Conservation (phyloP, 1,140 invertebrate genomes). For the Homalodisca vitripennis region DNA sequence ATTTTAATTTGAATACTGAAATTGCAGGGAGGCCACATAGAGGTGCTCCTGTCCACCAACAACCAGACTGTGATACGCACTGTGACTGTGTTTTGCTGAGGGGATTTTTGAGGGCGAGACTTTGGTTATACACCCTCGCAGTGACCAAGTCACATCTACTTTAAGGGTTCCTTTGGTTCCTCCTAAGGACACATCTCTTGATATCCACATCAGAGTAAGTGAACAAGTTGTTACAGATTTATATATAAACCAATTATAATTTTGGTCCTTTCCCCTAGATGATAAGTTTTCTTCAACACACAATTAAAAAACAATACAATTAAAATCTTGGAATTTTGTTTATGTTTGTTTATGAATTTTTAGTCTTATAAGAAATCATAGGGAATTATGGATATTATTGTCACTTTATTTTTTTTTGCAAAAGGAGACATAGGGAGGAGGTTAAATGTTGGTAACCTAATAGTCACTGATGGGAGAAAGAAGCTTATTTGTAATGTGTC, state of each 20-base stretch:
- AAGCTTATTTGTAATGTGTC: too few relatives aligned
- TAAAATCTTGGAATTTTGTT: slow-evolving; percentile 10
- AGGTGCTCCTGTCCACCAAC: slow-evolving; percentile 71
- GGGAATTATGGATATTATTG: not conserved
- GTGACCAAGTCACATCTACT: slow-evolving; percentile 51
- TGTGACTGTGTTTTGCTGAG: slow-evolving; percentile 87
- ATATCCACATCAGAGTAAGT: slow-evolving; percentile 86
- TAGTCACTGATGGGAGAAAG: too few relatives aligned
- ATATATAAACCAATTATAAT: too few relatives aligned
- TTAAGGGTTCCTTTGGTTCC: slow-evolving; percentile 64
- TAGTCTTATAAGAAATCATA: not conserved
- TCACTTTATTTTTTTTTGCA: too few relatives aligned
- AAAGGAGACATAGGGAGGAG: too few relatives aligned
- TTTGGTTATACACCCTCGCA: slow-evolving; percentile 72
- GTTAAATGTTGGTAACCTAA: too few relatives aligned
- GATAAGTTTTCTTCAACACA: slow-evolving; percentile 21
- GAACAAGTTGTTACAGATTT: too few relatives aligned
- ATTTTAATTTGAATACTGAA: too few relatives aligned
- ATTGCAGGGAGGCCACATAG: slow-evolving; percentile 58
- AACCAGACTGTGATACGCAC: slow-evolving; percentile 77
- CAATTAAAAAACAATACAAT: slow-evolving; percentile 1
- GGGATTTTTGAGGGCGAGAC: slow-evolving; percentile 86
- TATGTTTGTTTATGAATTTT: not conserved
- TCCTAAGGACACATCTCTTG: slow-evolving; percentile 78
- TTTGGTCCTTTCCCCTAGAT: not conserved